These are phyloP conservation scores for Elymnias hypermnestra DNA, from an alignment of 1,140 invertebrate species.

Conservation along the genomic window DNA sequence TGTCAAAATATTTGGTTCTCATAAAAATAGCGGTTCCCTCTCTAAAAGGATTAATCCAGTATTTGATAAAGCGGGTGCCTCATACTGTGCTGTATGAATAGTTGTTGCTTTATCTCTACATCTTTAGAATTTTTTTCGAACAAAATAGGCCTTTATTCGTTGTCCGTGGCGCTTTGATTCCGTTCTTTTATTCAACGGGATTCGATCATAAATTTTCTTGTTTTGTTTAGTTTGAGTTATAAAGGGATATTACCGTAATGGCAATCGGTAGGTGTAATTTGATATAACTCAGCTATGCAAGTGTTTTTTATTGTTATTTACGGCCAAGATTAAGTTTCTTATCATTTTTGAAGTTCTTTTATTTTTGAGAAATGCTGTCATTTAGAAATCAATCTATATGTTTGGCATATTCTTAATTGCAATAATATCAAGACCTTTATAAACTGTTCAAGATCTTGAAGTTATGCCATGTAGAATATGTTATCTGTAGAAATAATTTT, in stretches of 20 bases:
- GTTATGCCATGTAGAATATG: no score
- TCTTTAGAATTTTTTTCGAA: constrained; percentile 60
- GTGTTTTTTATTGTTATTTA: constrained; percentile 55
- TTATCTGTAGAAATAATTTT: no score
- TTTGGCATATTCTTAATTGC: no score
- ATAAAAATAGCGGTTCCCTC: constrained; percentile 49
- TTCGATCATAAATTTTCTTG: constrained; percentile 63
- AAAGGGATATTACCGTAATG: constrained; percentile 69
- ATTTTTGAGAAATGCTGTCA: no score
- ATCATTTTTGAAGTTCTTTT: constrained; percentile 19
- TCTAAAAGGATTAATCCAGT: constrained; percentile 55
- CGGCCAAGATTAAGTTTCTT: constrained; percentile 30
- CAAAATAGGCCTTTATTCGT: constrained; percentile 53
- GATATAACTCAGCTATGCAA: constrained; percentile 50
- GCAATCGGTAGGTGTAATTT: constrained; percentile 70
- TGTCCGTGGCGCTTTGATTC: constrained; percentile 66
- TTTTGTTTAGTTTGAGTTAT: constrained; percentile 72
- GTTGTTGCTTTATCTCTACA: constrained; percentile 60
- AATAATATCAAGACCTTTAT: no score
- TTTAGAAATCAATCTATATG: no score
- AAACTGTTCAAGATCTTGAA: no score
- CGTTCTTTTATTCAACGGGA: constrained; percentile 69
- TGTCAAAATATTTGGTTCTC: constrained; percentile 68
- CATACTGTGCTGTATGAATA: constrained; percentile 59
- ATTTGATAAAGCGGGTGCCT: constrained; percentile 71